phyloP scores from a whole-genome alignment of 1,140 invertebrate species.

The Trinorchestia longiramus region DNA sequence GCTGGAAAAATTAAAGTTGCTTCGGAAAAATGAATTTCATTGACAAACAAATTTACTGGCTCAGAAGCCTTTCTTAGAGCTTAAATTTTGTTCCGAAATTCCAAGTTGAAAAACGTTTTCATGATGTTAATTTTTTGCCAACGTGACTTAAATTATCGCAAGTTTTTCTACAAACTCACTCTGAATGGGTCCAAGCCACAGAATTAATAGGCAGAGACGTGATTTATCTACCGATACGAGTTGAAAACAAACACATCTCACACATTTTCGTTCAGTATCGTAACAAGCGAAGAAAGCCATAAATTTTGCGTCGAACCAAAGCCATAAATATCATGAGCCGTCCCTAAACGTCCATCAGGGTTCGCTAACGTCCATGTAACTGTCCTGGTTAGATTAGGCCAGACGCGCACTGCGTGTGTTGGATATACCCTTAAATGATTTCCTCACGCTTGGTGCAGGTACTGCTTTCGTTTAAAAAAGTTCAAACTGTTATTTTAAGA shows the following conservation, averaged over 20 bases:
- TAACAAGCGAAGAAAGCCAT: neutral
- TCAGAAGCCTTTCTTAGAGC: no score
- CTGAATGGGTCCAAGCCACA: neutral
- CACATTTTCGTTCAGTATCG: neutral
- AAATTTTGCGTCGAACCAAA: neutral
- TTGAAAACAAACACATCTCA: neutral
- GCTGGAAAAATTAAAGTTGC: no score
- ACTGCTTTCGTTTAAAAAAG: no score
- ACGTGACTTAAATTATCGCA: neutral
- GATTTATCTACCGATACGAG: neutral
- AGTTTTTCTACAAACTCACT: neutral
- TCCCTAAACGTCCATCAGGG: slow-evolving; percentile 5
- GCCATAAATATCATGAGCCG: neutral
- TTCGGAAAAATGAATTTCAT: no score
- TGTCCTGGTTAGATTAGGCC: neutral
- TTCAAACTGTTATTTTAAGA: no score
- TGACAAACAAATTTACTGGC: no score
- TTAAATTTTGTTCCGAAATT: no score
- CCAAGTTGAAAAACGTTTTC: no score
- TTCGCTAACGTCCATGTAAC: neutral
- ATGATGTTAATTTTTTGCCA: no score
- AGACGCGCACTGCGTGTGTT: neutral
- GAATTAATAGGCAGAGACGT: neutral
- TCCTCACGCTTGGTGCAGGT: no score
- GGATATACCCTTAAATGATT: neutral